Evolutionary conservation across 2,113 vertebrate species (phyloP).

Genomic region (Eulemur macaco): DNA sequence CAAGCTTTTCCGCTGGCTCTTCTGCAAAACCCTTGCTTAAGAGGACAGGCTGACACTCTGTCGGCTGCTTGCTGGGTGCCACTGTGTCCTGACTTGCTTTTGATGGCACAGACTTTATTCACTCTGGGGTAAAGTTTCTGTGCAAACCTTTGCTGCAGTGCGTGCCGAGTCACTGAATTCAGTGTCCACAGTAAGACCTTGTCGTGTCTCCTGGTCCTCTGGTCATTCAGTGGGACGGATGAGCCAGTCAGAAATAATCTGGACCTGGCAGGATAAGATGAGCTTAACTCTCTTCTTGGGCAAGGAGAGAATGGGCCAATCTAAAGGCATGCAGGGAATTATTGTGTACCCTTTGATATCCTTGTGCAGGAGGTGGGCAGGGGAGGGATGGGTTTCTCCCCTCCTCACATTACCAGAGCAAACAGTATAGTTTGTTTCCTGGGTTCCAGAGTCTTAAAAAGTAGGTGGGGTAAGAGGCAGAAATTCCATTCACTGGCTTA

Average conservation of each 20-base stretch:
- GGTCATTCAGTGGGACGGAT: neutral
- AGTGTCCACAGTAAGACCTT: neutral
- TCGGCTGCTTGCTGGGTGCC: neutral
- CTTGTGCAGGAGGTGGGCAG: neutral
- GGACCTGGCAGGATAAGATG: neutral
- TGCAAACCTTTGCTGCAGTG: neutral
- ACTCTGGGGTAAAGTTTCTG: conserved; percentile 30
- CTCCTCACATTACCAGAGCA: neutral
- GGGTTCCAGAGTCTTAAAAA: neutral
- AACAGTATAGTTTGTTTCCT: neutral
- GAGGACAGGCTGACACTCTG: neutral
- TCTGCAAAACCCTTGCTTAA: neutral
- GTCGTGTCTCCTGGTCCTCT: neutral
- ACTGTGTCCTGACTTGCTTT: conserved; percentile 35
- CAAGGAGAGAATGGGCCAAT: neutral
- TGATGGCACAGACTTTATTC: conserved; percentile 6
- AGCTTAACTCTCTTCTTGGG: neutral
- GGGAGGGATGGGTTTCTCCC: neutral
- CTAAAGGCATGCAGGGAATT: neutral
- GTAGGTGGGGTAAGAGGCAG: neutral
- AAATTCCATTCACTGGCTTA: neutral
- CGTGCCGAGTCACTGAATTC: neutral
- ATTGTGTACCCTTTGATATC: neutral
- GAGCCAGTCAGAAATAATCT: neutral
- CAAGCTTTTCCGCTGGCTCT: neutral